A percentile compares a stretch with the other conserved stretches of the same genome.
Conservation (phyloP, 1,140 invertebrate species). For the Drosophila ambigua region DNA sequence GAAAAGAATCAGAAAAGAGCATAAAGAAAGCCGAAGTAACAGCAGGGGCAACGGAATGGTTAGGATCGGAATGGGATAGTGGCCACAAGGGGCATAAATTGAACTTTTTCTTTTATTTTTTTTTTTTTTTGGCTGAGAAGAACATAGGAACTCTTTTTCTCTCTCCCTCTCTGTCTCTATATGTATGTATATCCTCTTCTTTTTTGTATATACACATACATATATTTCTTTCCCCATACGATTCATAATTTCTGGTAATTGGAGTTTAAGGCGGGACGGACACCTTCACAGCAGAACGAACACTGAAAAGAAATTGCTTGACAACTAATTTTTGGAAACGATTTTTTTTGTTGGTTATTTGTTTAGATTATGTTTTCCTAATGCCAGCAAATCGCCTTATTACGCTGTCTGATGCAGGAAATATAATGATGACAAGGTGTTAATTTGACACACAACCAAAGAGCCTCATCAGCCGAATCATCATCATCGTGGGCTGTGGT, state of each 20-base stretch:
- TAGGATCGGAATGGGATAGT: background rate
- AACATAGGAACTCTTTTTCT: background rate
- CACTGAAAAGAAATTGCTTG: constrained; percentile 31
- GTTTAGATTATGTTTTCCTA: constrained; percentile 59
- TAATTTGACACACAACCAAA: constrained; percentile 39
- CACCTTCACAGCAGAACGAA: constrained; percentile 18
- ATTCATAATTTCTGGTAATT: constrained; percentile 79
- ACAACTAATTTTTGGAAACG: constrained; percentile 64
- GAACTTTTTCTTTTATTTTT: constrained; percentile 64
- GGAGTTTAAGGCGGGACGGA: constrained; percentile 58
- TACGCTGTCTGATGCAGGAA: constrained; percentile 13
- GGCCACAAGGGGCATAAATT: constrained; percentile 59
- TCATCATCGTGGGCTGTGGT: constrained; percentile 13
- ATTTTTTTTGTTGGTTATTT: constrained; percentile 12
- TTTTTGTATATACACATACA: no score
- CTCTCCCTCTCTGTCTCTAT: background rate
- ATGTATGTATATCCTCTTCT: background rate
- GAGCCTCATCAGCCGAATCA: constrained; percentile 15
- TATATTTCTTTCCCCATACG: constrained; percentile 38
- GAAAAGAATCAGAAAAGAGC: constrained; percentile 50
- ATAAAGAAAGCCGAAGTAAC: constrained; percentile 67
- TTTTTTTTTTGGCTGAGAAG: constrained; percentile 30
- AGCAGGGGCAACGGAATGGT: constrained; percentile 27
- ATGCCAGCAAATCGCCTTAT: constrained; percentile 47
- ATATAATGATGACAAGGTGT: constrained; percentile 57